A percentile compares a stretch with the other conserved stretches of the same genome.
Conservation (phyloP, 2,888 invertebrate species). For the Agelastica alni region DNA sequence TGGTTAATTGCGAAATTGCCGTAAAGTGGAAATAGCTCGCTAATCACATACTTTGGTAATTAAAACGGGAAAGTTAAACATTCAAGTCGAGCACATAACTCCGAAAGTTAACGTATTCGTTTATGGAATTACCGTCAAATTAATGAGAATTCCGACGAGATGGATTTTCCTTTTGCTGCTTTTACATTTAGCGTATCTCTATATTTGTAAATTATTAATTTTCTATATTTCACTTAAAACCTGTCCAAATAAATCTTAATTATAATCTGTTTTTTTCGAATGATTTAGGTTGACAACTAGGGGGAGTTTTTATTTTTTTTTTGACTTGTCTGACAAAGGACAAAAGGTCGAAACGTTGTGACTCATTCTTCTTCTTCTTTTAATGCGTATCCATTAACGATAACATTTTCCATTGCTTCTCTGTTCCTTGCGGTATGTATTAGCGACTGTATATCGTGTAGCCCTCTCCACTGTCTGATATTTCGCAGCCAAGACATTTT, state of each 20-base stretch:
- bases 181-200: not conserved
- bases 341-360: too few relatives aligned
- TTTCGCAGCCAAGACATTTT: too few relatives aligned
- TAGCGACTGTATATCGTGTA: too few relatives aligned
- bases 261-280: too few relatives aligned
- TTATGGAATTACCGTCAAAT: not conserved
- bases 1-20: constrained; percentile 5
- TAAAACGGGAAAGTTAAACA: constrained; percentile 19
- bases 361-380: too few relatives aligned
- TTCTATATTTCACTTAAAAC: not conserved
- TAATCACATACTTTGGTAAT: constrained; percentile 13
- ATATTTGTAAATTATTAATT: not conserved
- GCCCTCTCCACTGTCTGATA: too few relatives aligned
- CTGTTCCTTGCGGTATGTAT: too few relatives aligned
- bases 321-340: too few relatives aligned
- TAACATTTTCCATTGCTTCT: too few relatives aligned
- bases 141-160: not conserved
- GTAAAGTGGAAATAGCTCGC: constrained; percentile 12
- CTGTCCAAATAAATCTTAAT: not conserved
- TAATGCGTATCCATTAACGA: too few relatives aligned
- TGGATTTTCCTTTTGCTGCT: not conserved
- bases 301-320: too few relatives aligned
- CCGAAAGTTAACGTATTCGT: constrained; percentile 2
- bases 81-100: constrained; percentile 6
- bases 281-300: too few relatives aligned